A percentile compares a stretch with the other conserved stretches of the same genome.
These are phyloP conservation scores for Cygnus olor DNA, from an alignment of 2,797 vertebrate species.

Conservation along the genomic window DNA sequence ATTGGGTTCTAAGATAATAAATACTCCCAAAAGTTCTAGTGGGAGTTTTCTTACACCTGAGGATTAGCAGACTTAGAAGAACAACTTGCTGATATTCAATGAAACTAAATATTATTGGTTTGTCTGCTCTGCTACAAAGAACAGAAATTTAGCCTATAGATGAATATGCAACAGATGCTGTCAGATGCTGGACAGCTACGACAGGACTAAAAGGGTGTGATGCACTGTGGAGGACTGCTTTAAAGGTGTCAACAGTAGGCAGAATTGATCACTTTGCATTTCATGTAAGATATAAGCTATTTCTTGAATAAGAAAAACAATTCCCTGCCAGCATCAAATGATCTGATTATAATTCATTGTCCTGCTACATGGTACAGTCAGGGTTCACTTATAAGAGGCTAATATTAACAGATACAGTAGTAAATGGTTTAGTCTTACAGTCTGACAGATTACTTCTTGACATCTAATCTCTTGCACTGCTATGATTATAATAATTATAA, in stretches of 20 bases:
- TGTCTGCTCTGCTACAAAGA: neutral
- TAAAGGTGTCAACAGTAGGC: neutral
- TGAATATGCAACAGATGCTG: neutral
- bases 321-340: neutral
- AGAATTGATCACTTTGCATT: neutral
- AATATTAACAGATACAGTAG: neutral
- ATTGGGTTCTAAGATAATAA: neutral
- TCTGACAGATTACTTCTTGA: neutral
- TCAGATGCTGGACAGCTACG: neutral
- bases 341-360: neutral
- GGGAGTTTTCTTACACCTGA: neutral
- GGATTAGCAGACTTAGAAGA: neutral
- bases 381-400: neutral
- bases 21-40: neutral
- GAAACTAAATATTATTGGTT: neutral
- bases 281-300: neutral
- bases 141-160: neutral
- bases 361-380: neutral
- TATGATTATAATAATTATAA: neutral
- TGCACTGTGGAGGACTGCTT: neutral
- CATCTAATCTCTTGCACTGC: neutral
- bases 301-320: neutral
- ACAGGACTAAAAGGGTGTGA: neutral
- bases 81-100: neutral
- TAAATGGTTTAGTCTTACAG: neutral